phyloP scores from a whole-genome alignment of 2,888 invertebrate genomes.

The Amphimallon solstitiale region DNA sequence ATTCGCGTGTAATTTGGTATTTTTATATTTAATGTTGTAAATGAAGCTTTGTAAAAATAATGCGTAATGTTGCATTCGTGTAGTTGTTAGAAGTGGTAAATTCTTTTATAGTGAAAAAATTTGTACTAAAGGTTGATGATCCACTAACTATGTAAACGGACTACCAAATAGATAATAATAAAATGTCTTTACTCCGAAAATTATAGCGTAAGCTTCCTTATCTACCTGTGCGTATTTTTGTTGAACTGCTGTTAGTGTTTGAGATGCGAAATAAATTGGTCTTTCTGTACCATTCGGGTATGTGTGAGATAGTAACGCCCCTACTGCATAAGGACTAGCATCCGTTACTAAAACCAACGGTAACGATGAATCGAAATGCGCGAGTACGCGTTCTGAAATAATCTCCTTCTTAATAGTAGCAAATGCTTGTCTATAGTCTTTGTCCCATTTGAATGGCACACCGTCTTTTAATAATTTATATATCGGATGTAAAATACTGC shows the following conservation, averaged over 20 bases:
- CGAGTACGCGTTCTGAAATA: conserved; percentile 45
- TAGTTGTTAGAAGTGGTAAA: conserved; percentile 27
- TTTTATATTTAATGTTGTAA: conserved; percentile 26
- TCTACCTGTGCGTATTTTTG: conserved; percentile 45
- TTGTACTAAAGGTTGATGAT: conserved; percentile 33
- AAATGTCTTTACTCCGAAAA: conserved; percentile 37
- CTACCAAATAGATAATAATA: conserved; percentile 34
- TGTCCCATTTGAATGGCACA: background rate
- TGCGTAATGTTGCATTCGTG: conserved; percentile 36
- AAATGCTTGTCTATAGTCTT: conserved; percentile 42
- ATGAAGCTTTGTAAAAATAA: conserved; percentile 29
- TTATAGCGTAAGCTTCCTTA: conserved; percentile 34
- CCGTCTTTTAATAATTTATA: background rate
- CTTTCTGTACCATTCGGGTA: conserved; percentile 55
- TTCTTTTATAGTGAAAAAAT: conserved; percentile 26
- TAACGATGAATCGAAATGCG: conserved; percentile 49
- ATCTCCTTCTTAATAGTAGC: conserved; percentile 48
- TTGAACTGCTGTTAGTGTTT: conserved; percentile 51
- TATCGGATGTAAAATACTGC: background rate
- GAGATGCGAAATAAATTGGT: conserved; percentile 56
- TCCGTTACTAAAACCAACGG: conserved; percentile 50
- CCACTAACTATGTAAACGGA: conserved; percentile 33
- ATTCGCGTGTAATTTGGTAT: conserved; percentile 10
- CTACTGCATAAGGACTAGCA: no score
- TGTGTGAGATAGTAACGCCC: conserved; percentile 54